Base-by-base conservation (phyloP, 2,888 invertebrate species). In the Andrena hattorfiana region DNA sequence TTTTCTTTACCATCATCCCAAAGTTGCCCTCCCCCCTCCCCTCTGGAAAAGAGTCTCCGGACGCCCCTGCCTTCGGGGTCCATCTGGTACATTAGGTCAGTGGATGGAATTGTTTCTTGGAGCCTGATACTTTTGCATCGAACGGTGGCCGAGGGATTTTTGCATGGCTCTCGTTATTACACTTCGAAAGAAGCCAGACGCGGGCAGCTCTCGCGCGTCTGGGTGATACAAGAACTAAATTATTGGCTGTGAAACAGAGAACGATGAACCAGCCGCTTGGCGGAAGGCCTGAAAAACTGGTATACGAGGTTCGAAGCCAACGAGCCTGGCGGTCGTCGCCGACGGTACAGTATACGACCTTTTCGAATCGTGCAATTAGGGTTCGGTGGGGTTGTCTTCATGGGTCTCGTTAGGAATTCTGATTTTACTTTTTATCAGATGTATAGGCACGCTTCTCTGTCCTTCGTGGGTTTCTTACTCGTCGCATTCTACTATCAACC, bases 261-360 rank as follows among this genome's bases (percentile, higher is more conserved):
- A 62, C 66, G 64, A 80, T 62, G 72, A 83, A 72, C 69, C 49
- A 56, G 75, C 81, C 63, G 77, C 71, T 87, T 88, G 88, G 86
- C 84, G 35, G 60, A 78, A 75, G 63, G 84, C 83, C 88, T 77
- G 80, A 77, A 78, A 88, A 78, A 76, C 77, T 66, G 56, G 80
- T 62, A 85, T 77, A 62, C 71, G 76, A 74, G 68, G 74, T 74
- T 71, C 64, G 49, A 71, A 83, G 80, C 77, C 74, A 76, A 82
- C 51, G 23, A 60, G 56, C 67, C 28, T 74, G 77, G 51, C 67
- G 83, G 35, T 77, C 59, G 68, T 66, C 62, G 59, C 51, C 71
- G 68, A 71, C 60, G 42, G 59, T 68, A 35, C 59, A 60, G 69
- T 79, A 85, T 72, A 56, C 74, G 79, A 60, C 76, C 81, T 67